Evolutionary conservation across 2,888 invertebrate genomes (phyloP).

Genomic region (Limenitis camilla): DNA sequence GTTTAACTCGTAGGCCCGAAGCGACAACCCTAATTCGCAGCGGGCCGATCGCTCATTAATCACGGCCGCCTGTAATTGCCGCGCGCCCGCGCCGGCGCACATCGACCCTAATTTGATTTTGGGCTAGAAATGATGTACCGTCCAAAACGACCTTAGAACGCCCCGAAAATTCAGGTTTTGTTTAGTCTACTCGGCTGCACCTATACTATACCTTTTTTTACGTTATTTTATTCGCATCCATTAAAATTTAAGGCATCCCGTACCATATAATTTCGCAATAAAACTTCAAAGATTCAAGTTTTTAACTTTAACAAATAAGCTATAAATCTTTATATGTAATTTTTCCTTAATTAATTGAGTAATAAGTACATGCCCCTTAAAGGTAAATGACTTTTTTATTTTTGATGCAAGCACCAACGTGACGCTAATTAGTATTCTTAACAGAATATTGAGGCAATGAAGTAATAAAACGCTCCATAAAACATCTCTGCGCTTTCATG

Average conservation of each 20-base stretch:
- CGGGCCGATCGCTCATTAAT: conserved; percentile 69
- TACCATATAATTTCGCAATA: not conserved
- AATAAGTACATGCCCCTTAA: conserved; percentile 3
- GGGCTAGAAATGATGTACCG: conserved; percentile 51
- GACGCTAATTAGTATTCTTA: conserved; percentile 20
- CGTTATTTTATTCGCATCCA: not conserved
- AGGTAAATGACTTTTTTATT: conserved; percentile 8
- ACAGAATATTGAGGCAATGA: conserved; percentile 21
- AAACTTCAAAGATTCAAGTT: not conserved
- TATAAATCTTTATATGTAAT: not conserved
- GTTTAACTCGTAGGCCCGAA: conserved; percentile 22
- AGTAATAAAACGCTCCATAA: conserved; percentile 23
- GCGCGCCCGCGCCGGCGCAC: conserved; percentile 42
- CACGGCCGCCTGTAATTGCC: conserved; percentile 63
- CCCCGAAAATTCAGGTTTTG: conserved; percentile 15
- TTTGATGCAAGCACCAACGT: conserved; percentile 7
- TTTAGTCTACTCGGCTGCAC: not conserved
- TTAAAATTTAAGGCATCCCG: not conserved
- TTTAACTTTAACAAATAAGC: not conserved
- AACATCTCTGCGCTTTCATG: conserved; percentile 22
- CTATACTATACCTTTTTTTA: too few species aligned
- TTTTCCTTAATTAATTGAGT: not conserved
- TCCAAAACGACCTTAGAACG: conserved; percentile 25
- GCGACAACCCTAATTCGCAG: conserved; percentile 33
- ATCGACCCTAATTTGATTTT: conserved; percentile 56